Percentiles rank a stretch among this genome's conserved stretches.
phyloP scores from a whole-genome alignment of 2,888 invertebrate species.

The Ophion slaviceki region DNA sequence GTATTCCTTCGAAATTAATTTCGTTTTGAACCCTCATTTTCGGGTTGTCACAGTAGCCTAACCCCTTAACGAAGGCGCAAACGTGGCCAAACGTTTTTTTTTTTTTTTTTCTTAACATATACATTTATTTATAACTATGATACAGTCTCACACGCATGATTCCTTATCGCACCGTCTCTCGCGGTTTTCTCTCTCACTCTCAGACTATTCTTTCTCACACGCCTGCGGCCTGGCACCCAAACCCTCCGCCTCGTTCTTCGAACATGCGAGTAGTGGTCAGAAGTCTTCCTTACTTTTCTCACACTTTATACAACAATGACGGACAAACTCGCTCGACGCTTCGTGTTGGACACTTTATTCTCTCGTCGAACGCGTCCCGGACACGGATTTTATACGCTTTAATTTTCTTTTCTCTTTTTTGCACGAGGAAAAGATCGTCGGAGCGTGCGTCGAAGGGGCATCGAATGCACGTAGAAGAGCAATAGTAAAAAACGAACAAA shows the following conservation, averaged over 20 bases:
- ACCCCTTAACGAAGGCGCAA: not conserved
- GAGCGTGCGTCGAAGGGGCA: slow-evolving; percentile 46
- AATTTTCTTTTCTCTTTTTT: slow-evolving; percentile 27
- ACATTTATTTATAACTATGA: slow-evolving; percentile 82
- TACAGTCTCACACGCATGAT: slow-evolving; percentile 81
- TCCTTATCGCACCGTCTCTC: slow-evolving; percentile 71
- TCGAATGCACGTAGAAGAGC: slow-evolving; percentile 53
- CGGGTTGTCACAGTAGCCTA: not conserved
- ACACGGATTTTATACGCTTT: slow-evolving; percentile 14
- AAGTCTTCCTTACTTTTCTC: slow-evolving; percentile 24
- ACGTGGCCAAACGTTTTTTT: not conserved
- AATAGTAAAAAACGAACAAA: slow-evolving; percentile 3
- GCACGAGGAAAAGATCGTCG: slow-evolving; percentile 32
- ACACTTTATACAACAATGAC: slow-evolving; percentile 54
- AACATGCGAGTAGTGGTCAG: slow-evolving; percentile 23
- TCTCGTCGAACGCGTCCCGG: slow-evolving; percentile 18
- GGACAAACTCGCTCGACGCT: slow-evolving; percentile 42
- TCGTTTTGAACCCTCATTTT: too few species aligned
- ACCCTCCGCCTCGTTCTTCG: slow-evolving; percentile 62
- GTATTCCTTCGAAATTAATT: too few species aligned
- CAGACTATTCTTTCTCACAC: slow-evolving; percentile 68
- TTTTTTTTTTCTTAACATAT: slow-evolving; percentile 76
- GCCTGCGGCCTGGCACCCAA: slow-evolving; percentile 59
- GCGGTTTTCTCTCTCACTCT: slow-evolving; percentile 69
- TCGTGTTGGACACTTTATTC: slow-evolving; percentile 26